Evolutionary conservation across 2,888 invertebrate genomes (phyloP).

Genomic region (Lampropteryx suffumata): DNA sequence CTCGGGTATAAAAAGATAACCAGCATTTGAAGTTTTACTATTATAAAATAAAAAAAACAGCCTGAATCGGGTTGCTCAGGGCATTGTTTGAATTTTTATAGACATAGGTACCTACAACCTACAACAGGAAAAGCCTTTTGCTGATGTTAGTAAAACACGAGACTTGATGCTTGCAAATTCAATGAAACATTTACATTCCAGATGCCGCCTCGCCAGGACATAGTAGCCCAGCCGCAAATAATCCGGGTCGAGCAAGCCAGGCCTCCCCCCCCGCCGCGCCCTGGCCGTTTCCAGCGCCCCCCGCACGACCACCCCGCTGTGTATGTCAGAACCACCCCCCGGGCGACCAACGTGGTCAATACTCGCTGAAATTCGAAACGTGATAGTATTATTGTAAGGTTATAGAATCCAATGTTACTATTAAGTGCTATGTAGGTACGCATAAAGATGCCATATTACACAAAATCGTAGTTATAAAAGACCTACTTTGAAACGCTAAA

Average conservation of each 20-base stretch:
- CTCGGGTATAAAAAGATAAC: too few species aligned
- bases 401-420: not conserved
- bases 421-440: not conserved
- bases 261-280: conserved; percentile 59
- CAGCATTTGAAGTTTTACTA: too few species aligned
- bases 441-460: not conserved
- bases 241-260: conserved; percentile 51
- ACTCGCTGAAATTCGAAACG: conserved; percentile 32
- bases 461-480: too few species aligned
- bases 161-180: not conserved
- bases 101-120: too few species aligned
- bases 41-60: too few species aligned
- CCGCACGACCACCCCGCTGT: conserved; percentile 70
- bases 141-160: too few species aligned
- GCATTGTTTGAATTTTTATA: too few species aligned
- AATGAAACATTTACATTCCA: conserved; percentile 8
- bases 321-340: conserved; percentile 53
- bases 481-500: too few species aligned
- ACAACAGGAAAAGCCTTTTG: too few species aligned
- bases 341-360: conserved; percentile 42
- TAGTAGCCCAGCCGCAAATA: conserved; percentile 53
- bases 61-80: too few species aligned
- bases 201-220: conserved; percentile 74
- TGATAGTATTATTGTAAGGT: conserved; percentile 12
- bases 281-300: conserved; percentile 70